Evolutionary conservation across 1,140 invertebrate species (phyloP).

Genomic region (Popillia japonica): DNA sequence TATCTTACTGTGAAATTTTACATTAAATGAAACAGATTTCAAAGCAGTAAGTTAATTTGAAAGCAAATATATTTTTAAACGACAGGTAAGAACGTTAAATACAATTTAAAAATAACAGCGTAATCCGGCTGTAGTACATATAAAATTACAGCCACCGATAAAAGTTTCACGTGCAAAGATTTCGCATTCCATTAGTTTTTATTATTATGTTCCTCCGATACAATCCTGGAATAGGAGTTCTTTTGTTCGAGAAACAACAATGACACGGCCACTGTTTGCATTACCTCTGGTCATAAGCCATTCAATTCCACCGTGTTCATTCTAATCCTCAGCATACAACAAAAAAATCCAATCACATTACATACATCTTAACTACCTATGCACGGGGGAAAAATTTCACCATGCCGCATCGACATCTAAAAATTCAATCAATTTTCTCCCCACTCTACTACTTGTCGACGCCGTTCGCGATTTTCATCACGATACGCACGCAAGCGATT

Average conservation of each 20-base stretch:
- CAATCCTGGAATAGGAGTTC: not conserved
- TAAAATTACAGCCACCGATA: not conserved
- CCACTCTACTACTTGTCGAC: not conserved
- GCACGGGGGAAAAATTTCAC: not conserved
- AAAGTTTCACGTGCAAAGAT: not conserved
- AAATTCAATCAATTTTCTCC: conserved; percentile 7
- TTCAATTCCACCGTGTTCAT: not conserved
- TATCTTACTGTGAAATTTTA: no score
- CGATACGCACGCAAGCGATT: not conserved
- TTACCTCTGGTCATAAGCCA: not conserved
- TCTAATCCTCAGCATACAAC: not conserved
- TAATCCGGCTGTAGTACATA: no score
- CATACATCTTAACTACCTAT: conserved; percentile 14
- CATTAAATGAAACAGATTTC: no score
- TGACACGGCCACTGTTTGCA: no score
- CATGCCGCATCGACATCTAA: not conserved
- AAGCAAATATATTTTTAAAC: no score
- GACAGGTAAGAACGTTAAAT: not conserved
- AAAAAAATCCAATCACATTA: conserved; percentile 4
- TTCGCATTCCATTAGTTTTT: not conserved
- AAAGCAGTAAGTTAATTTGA: no score
- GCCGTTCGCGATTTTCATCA: not conserved
- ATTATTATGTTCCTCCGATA: not conserved
- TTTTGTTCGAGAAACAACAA: no score
- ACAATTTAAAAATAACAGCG: not conserved